A percentile compares a stretch with the other conserved stretches of the same genome.
phyloP scores from a whole-genome alignment of 2,888 invertebrate species.

The Hypsopygia costalis region DNA sequence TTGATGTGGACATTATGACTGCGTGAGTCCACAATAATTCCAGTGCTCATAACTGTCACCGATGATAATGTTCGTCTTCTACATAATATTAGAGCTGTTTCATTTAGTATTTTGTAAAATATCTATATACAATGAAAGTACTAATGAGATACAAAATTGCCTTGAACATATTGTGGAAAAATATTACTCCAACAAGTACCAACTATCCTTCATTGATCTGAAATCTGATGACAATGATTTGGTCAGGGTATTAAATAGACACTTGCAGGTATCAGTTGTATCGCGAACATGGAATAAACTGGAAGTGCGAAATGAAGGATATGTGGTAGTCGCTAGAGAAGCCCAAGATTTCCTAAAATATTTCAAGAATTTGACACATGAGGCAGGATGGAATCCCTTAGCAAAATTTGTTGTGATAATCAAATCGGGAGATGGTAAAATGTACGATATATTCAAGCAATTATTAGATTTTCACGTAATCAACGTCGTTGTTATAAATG shows the following conservation, averaged over 20 bases:
- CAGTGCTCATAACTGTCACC: too few relatives aligned
- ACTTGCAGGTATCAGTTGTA: slow-evolving; percentile 2
- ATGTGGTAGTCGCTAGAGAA: slow-evolving; percentile 20
- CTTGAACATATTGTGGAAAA: slow-evolving; percentile 6
- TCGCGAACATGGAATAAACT: slow-evolving; percentile 9
- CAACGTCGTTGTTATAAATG: slow-evolving; percentile 25
- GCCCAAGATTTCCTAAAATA: slow-evolving; percentile 14
- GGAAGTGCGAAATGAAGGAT: slow-evolving; percentile 13
- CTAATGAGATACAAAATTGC: slow-evolving; percentile 3
- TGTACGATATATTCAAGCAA: slow-evolving; percentile 25
- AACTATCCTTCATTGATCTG: slow-evolving; percentile 20
- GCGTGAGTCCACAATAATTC: too few relatives aligned
- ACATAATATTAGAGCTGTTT: not conserved
- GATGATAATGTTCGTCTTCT: not conserved
- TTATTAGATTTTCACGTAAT: slow-evolving; percentile 24
- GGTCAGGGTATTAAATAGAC: slow-evolving; percentile 10
- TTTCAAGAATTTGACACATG: slow-evolving; percentile 17
- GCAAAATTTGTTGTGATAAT: slow-evolving; percentile 25
- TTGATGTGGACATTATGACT: too few relatives aligned
- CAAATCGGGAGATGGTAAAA: slow-evolving; percentile 10
- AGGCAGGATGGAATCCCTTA: slow-evolving; percentile 27
- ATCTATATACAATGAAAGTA: not conserved
- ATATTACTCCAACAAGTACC: slow-evolving; percentile 1
- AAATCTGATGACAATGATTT: slow-evolving; percentile 10
- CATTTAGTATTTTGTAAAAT: not conserved